These are phyloP conservation scores for Poeciliopsis paucimaculata DNA, from an alignment of 2,797 vertebrate species.

Conservation along the genomic window DNA sequence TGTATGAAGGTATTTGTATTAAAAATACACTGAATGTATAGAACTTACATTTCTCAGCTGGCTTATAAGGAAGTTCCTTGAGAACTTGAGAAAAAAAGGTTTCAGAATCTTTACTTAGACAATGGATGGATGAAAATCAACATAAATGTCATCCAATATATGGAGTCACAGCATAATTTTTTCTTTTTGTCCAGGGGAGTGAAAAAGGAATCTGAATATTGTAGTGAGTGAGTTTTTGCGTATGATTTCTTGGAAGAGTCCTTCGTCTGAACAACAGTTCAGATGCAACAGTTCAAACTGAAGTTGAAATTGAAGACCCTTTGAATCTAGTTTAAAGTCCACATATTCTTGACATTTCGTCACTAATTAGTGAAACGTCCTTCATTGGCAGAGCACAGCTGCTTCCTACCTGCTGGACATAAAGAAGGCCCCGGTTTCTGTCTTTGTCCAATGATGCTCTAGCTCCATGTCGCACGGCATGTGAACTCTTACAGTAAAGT, in stretches of 20 bases:
- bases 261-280: not conserved
- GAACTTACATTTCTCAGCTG: not conserved
- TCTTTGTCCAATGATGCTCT: constrained; percentile 10
- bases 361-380: constrained; percentile 1
- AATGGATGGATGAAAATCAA: not conserved
- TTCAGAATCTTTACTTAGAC: not conserved
- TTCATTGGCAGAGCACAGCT: not conserved
- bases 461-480: not conserved
- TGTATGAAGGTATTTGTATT: not conserved
- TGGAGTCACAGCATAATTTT: not conserved
- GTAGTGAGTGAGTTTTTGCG: not conserved
- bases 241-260: not conserved
- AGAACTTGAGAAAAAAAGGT: not conserved
- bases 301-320: not conserved
- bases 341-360: constrained; percentile 8
- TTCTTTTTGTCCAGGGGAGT: not conserved
- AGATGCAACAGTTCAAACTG: no score
- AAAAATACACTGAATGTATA: not conserved
- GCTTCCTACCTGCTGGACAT: constrained; percentile 7
- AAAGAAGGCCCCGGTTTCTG: not conserved
- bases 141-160: not conserved
- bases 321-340: constrained; percentile 9
- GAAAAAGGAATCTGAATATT: not conserved
- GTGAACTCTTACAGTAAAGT: constrained; percentile 21
- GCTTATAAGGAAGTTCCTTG: not conserved